Evolutionary conservation across 2,888 invertebrate genomes (phyloP).

Genomic region (Melipona beecheii): DNA sequence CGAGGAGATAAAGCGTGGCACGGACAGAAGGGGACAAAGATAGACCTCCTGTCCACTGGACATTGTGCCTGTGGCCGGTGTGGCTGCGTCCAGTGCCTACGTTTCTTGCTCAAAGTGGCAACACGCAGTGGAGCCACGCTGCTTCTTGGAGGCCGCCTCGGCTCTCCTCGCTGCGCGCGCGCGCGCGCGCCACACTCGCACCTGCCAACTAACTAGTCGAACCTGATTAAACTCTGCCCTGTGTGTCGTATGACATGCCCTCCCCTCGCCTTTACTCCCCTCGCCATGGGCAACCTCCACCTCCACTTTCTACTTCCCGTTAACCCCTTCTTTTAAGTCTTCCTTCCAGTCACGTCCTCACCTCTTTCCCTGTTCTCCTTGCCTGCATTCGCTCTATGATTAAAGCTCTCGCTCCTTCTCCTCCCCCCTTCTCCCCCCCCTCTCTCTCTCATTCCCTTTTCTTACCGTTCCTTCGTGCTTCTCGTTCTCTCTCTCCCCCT

Average conservation of each 20-base stretch:
- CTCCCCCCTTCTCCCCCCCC: background rate
- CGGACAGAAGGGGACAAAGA: constrained; percentile 43
- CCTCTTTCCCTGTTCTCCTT: background rate
- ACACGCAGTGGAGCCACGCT: constrained; percentile 52
- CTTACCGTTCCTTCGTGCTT: background rate
- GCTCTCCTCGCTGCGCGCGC: constrained; percentile 55
- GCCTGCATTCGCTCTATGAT: constrained; percentile 31
- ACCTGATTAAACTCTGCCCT: constrained; percentile 82
- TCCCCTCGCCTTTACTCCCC: constrained; percentile 35
- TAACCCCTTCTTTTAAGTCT: constrained; percentile 29
- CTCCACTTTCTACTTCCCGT: constrained; percentile 55
- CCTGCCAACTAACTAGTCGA: constrained; percentile 83
- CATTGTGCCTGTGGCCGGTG: constrained; percentile 57
- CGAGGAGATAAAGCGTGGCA: constrained; percentile 41
- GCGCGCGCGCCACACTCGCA: constrained; percentile 74
- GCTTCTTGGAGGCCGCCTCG: constrained; percentile 70
- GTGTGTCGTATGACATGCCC: constrained; percentile 71
- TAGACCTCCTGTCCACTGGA: constrained; percentile 55
- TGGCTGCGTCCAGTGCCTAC: constrained; percentile 65
- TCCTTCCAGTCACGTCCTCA: constrained; percentile 9
- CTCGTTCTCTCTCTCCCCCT: background rate
- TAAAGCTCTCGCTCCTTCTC: constrained; percentile 1
- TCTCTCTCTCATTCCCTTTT: constrained; percentile 2
- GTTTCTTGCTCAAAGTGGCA: constrained; percentile 72
- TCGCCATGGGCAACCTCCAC: constrained; percentile 46